Percentiles rank a stretch among this genome's conserved stretches.
These are phyloP conservation scores for Lasioglossum malachurum DNA, from an alignment of 2,888 invertebrate genomes.

Conservation along the genomic window DNA sequence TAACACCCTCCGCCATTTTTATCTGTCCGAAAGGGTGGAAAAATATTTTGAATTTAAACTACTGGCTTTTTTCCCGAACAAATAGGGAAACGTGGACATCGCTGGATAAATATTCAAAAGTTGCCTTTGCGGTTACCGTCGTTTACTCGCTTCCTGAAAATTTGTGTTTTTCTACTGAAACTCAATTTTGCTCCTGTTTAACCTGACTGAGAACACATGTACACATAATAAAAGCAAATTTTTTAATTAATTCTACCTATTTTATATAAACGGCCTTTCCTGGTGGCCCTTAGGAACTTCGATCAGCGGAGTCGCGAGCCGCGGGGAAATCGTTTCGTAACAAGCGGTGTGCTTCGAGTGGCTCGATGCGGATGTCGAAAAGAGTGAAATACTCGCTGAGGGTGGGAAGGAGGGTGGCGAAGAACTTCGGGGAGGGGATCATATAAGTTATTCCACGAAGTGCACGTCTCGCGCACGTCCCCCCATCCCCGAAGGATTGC, in stretches of 20 bases:
- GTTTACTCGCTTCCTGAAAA: neutral
- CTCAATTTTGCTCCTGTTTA: neutral
- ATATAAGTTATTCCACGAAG: conserved; percentile 34
- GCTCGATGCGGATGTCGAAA: neutral
- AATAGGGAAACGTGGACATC: neutral
- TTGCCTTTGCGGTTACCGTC: neutral
- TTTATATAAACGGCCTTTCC: too few relatives aligned
- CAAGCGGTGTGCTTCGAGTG: neutral
- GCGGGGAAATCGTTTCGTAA: neutral
- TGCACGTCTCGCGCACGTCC: neutral
- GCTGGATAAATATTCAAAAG: neutral
- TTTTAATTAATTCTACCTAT: neutral
- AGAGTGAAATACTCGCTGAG: neutral
- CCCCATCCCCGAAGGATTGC: conserved; percentile 8
- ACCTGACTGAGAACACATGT: neutral
- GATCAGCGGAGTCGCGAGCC: neutral
- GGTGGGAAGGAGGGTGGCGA: neutral
- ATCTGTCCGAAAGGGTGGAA: neutral
- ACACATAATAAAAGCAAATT: neutral
- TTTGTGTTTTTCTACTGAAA: neutral
- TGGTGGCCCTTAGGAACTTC: too few relatives aligned
- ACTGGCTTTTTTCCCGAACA: neutral
- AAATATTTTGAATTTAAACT: neutral
- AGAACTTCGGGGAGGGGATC: conserved; percentile 3
- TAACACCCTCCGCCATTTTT: neutral